Conservation (phyloP, 2,888 invertebrate species). For the Aquatica leii region DNA sequence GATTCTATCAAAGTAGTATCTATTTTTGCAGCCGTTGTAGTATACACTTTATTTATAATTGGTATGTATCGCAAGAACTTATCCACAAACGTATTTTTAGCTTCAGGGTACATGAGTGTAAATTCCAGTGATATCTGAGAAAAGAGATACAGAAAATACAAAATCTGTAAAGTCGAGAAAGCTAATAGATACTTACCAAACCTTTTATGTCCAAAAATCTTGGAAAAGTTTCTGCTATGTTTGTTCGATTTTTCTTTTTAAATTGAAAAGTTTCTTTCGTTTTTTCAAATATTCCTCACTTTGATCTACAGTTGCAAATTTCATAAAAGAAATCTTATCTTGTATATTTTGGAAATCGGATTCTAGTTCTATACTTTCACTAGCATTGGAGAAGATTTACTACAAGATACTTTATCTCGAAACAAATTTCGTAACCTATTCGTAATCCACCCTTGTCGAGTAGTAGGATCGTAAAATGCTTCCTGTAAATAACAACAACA, state of each 20-base stretch:
- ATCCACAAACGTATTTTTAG: background rate
- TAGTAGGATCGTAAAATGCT: background rate
- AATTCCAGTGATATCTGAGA: conserved; percentile 6
- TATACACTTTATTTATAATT: background rate
- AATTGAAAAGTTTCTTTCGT: conserved; percentile 7
- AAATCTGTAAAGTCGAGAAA: background rate
- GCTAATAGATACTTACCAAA: background rate
- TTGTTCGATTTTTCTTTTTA: background rate
- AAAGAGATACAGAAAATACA: background rate
- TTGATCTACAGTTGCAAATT: conserved; percentile 2
- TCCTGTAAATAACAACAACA: conserved; percentile 22
- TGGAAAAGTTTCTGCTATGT: background rate
- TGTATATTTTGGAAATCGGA: background rate
- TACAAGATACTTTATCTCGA: background rate
- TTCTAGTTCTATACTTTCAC: too few relatives aligned
- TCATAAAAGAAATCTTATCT: conserved; percentile 1
- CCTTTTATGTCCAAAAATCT: conserved; percentile 2
- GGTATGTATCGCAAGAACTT: background rate
- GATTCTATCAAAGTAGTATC: background rate
- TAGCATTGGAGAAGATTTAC: background rate
- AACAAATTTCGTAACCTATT: background rate
- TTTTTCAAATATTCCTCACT: background rate
- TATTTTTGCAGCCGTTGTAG: background rate
- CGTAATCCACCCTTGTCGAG: background rate
- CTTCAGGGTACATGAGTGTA: background rate